Percentiles rank a stretch among this genome's conserved stretches.
phyloP scores from a whole-genome alignment of 2,797 vertebrate genomes.

The Pampus argenteus region DNA sequence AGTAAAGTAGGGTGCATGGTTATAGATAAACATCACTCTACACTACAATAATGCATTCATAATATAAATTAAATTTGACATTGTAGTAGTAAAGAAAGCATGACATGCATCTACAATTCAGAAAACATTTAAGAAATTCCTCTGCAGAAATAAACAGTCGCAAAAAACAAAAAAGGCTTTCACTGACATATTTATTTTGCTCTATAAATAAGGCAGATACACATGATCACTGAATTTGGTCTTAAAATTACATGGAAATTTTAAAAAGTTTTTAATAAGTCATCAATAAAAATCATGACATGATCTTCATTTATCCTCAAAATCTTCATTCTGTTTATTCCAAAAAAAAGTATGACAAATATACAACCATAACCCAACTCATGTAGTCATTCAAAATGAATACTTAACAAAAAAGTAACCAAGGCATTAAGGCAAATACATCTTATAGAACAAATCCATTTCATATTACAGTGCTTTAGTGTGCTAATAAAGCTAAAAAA shows the following conservation, averaged over 20 bases:
- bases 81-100: no score
- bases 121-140: background rate
- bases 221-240: slow-evolving; percentile 71
- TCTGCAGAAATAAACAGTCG: slow-evolving; percentile 3
- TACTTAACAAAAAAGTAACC: slow-evolving; percentile 25
- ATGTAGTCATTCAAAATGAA: slow-evolving; percentile 50
- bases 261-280: slow-evolving; percentile 64
- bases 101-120: background rate
- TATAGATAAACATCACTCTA: background rate
- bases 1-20: background rate
- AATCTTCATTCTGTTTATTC: slow-evolving; percentile 62
- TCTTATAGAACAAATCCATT: slow-evolving; percentile 24
- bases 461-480: slow-evolving; percentile 47
- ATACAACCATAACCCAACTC: slow-evolving; percentile 48
- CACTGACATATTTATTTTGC: slow-evolving; percentile 64
- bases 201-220: slow-evolving; percentile 79
- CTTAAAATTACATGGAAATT: slow-evolving; percentile 58
- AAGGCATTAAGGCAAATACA: slow-evolving; percentile 19
- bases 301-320: slow-evolving; percentile 65
- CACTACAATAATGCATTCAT: background rate
- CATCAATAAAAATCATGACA: slow-evolving; percentile 68
- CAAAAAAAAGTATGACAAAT: slow-evolving; percentile 62
- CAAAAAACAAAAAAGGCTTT: slow-evolving; percentile 25
- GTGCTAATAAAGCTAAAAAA: slow-evolving; percentile 26
- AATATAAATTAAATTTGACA: no score